These are phyloP conservation scores for Calonectris borealis DNA, from an alignment of 2,113 vertebrate species.

Conservation along the genomic window DNA sequence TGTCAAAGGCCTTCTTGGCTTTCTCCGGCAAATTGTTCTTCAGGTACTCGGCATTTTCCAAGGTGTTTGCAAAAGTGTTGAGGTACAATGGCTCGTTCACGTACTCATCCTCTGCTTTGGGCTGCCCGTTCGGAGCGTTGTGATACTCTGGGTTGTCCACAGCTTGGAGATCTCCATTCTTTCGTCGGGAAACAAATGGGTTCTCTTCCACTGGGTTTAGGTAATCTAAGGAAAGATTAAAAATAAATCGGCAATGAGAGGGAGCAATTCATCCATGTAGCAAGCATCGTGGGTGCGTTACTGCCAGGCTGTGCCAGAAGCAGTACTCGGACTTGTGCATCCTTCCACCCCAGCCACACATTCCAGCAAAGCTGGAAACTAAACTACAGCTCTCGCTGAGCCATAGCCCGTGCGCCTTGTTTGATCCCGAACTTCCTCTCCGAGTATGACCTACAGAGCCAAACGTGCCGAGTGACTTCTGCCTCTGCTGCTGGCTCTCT, in stretches of 20 bases:
- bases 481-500: not conserved
- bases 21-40: slow-evolving; percentile 88
- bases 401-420: accelerated
- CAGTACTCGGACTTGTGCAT: not conserved
- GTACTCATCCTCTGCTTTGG: slow-evolving; percentile 90
- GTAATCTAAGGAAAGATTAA: slow-evolving; percentile 78
- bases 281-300: accelerated
- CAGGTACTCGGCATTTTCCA: slow-evolving; percentile 81
- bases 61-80: slow-evolving; percentile 88
- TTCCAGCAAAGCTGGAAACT: not conserved
- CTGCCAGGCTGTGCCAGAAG: not conserved
- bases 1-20: slow-evolving; percentile 95
- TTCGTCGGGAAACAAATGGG: slow-evolving; percentile 90
- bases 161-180: slow-evolving; percentile 90
- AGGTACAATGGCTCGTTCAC: slow-evolving; percentile 93
- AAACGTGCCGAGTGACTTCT: accelerated
- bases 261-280: too few species aligned
- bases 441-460: not conserved
- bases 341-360: not conserved
- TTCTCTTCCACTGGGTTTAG: slow-evolving; percentile 96
- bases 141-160: slow-evolving; percentile 95
- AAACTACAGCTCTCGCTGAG: not conserved
- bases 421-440: not conserved
- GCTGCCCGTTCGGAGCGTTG: slow-evolving; percentile 80
- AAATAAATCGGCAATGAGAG: not conserved